Conservation (phyloP, 2,113 vertebrate species). For the Megalops atlanticus region DNA sequence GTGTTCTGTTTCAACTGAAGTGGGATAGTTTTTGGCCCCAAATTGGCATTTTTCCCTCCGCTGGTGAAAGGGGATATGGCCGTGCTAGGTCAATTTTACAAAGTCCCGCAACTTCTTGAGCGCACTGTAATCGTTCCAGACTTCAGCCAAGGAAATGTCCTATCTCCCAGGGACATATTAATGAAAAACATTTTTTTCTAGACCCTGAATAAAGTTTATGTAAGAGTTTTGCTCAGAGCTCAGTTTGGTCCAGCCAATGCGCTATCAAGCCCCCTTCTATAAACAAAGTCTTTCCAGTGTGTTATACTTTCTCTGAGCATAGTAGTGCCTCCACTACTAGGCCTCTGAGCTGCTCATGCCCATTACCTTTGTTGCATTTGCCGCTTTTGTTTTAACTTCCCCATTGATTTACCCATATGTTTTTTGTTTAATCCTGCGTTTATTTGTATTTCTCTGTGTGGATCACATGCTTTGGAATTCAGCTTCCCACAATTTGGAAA, state of each 20-base stretch:
- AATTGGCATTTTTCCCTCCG: not conserved
- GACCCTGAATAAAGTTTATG: not conserved
- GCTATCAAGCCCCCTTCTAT: not conserved
- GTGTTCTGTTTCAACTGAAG: constrained; percentile 20
- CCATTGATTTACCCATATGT: too few relatives aligned
- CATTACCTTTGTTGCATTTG: not conserved
- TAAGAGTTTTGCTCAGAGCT: not conserved
- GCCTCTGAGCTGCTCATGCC: not conserved
- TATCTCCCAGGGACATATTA: not conserved
- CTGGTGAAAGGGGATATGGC: not conserved
- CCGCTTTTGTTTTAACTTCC: too few relatives aligned
- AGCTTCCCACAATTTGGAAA: too few relatives aligned
- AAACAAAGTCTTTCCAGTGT: not conserved
- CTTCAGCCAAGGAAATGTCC: not conserved
- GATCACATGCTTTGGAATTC: too few relatives aligned
- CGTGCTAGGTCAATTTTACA: not conserved
- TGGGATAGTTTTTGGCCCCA: constrained; percentile 34
- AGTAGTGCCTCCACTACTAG: not conserved
- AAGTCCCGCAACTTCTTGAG: not conserved
- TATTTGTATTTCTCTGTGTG: too few relatives aligned
- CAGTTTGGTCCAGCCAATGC: not conserved
- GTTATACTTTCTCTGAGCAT: not conserved
- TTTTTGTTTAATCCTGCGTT: too few relatives aligned
- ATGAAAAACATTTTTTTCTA: not conserved
- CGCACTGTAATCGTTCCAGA: not conserved